Evolutionary conservation across 2,888 invertebrate species (phyloP), one percentile per base, ranked within the genome.

Genomic region (Buathra laborator): DNA sequence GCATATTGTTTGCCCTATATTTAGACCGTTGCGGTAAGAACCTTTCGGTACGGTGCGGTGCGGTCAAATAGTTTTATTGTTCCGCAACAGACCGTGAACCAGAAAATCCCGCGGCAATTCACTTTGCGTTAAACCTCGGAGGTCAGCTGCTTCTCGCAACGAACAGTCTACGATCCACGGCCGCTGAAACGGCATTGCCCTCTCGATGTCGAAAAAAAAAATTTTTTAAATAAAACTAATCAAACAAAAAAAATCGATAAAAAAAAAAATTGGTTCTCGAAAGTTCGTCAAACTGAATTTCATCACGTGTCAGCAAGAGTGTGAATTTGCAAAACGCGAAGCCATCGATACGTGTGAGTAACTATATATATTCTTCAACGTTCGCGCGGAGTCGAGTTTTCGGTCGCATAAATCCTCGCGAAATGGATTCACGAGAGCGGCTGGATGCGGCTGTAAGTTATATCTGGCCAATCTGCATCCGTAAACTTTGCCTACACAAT

Each of bases 11-110:
- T 87, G 82, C 76, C 84, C 85, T 86, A 86, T 85, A 87, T 87
- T 86, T 87, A 86, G 88, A 87, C 88, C 83, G 81, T 83, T 72
- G 89, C 82, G 86, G 87, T 90, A 86, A 87, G 88, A 88, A 82
- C 78, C 85, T 87, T 90, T 89, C 87, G 89, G 82, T 86, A 88
- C 86, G 89, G 88, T 89, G 59, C 59, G 81, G 88, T 84, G 85
- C 88, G 90, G 90, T 89, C 83, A 86, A 88, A 89, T 87, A 87
- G 86, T 88, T 91, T 90, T 89, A 90, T 89, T 90, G 84, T 81
- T 88, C 89, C 83, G 84, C 86, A 87, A 86, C 86, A 82, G 59
- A 82, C 85, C 85, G 80, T 85, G 82, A 87, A 82, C 75, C 66
- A 79, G 81, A 81, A 75, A 80, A 75, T 75, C 68, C 66, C 77